Base-by-base conservation (phyloP, 2,113 vertebrate genomes). In the Hucho hucho region DNA sequence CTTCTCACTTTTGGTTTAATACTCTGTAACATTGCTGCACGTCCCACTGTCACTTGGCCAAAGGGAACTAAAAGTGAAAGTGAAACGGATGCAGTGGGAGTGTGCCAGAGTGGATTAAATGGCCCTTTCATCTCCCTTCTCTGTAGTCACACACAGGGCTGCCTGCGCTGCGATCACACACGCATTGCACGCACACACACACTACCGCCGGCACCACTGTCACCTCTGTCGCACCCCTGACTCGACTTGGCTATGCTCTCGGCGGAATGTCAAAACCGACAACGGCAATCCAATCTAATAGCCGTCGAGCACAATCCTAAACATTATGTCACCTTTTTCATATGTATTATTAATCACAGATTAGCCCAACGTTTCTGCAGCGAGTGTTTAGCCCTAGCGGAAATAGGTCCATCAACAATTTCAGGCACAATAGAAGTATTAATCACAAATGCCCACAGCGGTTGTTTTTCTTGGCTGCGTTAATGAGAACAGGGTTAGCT, bases 381-480 rank as follows among this genome's bases (percentile, higher is more conserved):
- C 18, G 9, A 22, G 49, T 6, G 18, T 43, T 3, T 47, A 11
- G 43, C 13, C 61, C 4, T 24, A 58, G 37, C 5, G 64, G 69
- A 76, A 73, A 46, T 22, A 26, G 14, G 32, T 25, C 68, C 13
- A 47, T 73, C 61, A 59, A 25, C 77, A 70, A 69, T 46, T 11
- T n/a, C 37, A 43, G 46, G 61, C 64, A 25, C 26, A 28, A 29
- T 56, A 25, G 7, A 28, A 66, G 64, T 49, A 63, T 49, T 70
- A 71, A 70, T 61, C 59, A 25, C 56, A 37, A 24, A 77, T 75
- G 61, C 78, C 68, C 69, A 28, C 64, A 29, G 76, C 43, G 46
- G 73, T 63, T 78, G 80, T 86, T 86, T 72, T 64, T 66, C 76
- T 86, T 86, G 82, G 82, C 82, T 4, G 18, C 37, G 37, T 22